Evolutionary conservation across 2,113 vertebrate genomes (phyloP), one percentile per base, ranked within the genome.

Genomic region (Oostethus manadensis): DNA sequence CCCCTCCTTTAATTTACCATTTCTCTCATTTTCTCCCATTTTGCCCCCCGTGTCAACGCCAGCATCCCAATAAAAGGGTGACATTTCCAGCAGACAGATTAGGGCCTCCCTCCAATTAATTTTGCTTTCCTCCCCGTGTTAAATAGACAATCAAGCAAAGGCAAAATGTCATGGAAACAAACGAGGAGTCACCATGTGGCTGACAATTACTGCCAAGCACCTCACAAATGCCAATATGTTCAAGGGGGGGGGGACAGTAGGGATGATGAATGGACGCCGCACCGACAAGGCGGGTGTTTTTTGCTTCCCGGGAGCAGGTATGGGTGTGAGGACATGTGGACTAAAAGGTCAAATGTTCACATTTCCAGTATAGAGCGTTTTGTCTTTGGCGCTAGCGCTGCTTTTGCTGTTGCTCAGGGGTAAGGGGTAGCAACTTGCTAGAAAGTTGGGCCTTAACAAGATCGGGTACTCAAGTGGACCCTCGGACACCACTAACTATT

Each of bases 121-220:
- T 88, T 88, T 75, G 82, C 84, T 83, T 82, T 79, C 78, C 72
- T 82, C 70, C 61, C 77, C 79, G 78, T 60, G 79, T 88, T 91
- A 91, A 90, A 89, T 87, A 88, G 87, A 89, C 88, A 91, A 89
- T 90, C 88, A 90, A 86, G 68, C 79, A 82, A 86, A 89, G 87
- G 83, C 88, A 78, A 89, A 90, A 91, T 91, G 89, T 91, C 88
- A 91, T 71, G 44, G 81, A 84, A 88, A 88, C 84, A 86, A 90
- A 88, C 73, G 81, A 89, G 84, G 73, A 78, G 75, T 68, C 45
- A 60, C 80, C 77, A 62, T 62, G 74, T 73, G 81, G 82, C 78
- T 87, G 88, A 89, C 87, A 90, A 88, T 89, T 89, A 89, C 81
- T 61, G 42, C 82, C 79, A 64, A 85, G 79, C 83, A 74, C 83